phyloP scores from a whole-genome alignment of 2,888 invertebrate species.

The Chouioia cunea region DNA sequence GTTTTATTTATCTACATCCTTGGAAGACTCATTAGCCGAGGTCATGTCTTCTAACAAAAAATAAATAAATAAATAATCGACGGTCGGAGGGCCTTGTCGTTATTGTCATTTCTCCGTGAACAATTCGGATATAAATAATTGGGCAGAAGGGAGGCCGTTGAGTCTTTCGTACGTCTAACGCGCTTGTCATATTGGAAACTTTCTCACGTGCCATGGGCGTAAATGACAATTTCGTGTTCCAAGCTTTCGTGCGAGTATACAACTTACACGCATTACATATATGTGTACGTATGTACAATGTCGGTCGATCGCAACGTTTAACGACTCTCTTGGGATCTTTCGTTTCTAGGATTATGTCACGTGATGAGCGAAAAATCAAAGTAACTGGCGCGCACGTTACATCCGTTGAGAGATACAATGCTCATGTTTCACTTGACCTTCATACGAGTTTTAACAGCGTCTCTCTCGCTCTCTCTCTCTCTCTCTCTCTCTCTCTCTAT shows the following conservation, averaged over 20 bases:
- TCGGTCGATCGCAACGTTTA: constrained; percentile 44
- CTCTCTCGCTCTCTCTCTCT: too few relatives aligned
- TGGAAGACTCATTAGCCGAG: not conserved
- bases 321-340: constrained; percentile 20
- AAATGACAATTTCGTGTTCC: constrained; percentile 55
- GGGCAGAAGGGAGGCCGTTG: constrained; percentile 34
- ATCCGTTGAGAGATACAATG: constrained; percentile 33
- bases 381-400: constrained; percentile 19
- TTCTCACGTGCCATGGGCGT: constrained; percentile 51
- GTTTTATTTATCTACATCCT: not conserved
- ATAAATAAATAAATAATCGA: not conserved
- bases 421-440: constrained; percentile 35
- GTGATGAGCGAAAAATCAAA: constrained; percentile 32
- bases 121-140: not conserved
- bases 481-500: not conserved
- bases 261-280: constrained; percentile 13
- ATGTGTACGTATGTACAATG: constrained; percentile 28
- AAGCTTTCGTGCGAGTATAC: constrained; percentile 23
- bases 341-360: constrained; percentile 7
- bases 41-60: not conserved
- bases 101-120: not conserved
- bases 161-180: not conserved
- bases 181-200: constrained; percentile 48
- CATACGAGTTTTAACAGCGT: constrained; percentile 36
- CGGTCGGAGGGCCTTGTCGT: not conserved